Evolutionary conservation across 2,113 vertebrate genomes (phyloP).

Genomic region (Chunga burmeisteri): DNA sequence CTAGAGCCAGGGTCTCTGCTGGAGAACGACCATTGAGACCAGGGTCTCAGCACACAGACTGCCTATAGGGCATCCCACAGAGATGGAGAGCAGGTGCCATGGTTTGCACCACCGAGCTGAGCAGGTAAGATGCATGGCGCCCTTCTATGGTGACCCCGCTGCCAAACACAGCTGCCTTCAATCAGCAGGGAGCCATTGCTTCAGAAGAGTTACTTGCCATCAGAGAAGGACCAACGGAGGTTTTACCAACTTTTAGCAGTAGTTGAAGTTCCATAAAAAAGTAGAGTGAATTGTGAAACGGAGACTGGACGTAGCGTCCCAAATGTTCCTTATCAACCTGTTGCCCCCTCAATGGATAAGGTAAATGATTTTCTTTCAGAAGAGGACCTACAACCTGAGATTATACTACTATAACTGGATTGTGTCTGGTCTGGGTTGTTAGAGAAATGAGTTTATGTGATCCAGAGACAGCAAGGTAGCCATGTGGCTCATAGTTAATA

Average conservation of each 20-base stretch:
- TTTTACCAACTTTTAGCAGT: background rate
- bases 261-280: background rate
- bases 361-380: background rate
- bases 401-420: background rate
- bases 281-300: background rate
- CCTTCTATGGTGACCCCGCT: accelerated
- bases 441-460: background rate
- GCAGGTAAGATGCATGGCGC: accelerated
- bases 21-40: background rate
- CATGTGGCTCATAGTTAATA: background rate
- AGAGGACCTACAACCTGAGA: accelerated
- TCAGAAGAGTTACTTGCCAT: background rate
- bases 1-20: background rate
- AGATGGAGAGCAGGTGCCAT: background rate
- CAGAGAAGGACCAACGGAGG: background rate
- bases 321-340: background rate
- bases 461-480: background rate
- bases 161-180: background rate
- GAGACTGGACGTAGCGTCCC: background rate
- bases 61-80: background rate
- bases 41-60: background rate
- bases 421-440: background rate
- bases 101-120: background rate
- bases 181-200: background rate
- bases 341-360: background rate